A percentile compares a stretch with the other conserved stretches of the same genome.
Conservation (phyloP, 1,140 invertebrate genomes). For the Popillia japonica region DNA sequence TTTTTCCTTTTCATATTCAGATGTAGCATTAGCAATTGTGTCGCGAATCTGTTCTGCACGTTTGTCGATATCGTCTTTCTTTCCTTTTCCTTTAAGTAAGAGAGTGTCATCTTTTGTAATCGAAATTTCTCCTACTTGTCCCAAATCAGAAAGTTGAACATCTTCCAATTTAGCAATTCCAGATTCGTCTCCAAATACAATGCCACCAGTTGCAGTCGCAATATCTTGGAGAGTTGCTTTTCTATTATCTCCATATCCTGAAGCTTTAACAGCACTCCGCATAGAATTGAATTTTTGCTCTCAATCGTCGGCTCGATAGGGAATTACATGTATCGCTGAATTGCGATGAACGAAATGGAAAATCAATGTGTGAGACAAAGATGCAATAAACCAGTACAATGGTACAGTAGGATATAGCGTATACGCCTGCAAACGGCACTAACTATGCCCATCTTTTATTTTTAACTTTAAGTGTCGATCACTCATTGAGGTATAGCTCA, state of each 20-base stretch:
- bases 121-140: constrained; percentile 92
- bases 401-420: too few species aligned
- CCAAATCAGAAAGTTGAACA: constrained; percentile 87
- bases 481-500: too few species aligned
- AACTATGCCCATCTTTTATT: too few species aligned
- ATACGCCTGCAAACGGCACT: too few species aligned
- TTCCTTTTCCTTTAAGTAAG: constrained; percentile 89
- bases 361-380: too few species aligned
- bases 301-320: too few species aligned
- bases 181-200: constrained; percentile 98
- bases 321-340: too few species aligned
- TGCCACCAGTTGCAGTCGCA: constrained; percentile 95
- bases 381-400: too few species aligned
- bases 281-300: too few species aligned
- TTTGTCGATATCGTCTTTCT: constrained; percentile 86
- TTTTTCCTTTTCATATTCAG: constrained; percentile 99
- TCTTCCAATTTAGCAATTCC: constrained; percentile 97
- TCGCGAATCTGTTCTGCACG: constrained; percentile 93
- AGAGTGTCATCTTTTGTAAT: constrained; percentile 99
- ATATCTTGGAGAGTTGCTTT: constrained; percentile 98
- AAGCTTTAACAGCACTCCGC: constrained; percentile 99
- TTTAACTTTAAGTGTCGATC: too few species aligned
- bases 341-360: too few species aligned
- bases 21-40: constrained; percentile 93
- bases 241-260: constrained; percentile 99